Conservation (phyloP, 2,113 vertebrate genomes). For the Pseudonaja textilis region DNA sequence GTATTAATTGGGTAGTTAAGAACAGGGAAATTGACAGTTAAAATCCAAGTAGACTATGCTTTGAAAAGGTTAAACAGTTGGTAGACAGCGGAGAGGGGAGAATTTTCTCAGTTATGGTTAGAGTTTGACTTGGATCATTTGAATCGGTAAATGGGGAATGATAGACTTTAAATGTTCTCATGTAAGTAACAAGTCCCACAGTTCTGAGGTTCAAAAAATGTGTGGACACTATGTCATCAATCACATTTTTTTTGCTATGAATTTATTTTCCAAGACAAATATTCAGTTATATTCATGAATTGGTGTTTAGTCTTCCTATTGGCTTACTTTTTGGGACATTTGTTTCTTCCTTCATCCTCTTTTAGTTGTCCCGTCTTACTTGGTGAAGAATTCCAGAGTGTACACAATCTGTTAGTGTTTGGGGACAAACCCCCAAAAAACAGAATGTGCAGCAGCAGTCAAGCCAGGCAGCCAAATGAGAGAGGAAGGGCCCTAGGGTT, state of each 20-base stretch:
- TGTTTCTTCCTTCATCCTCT: neutral
- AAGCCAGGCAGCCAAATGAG: too few relatives aligned
- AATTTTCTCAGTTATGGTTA: neutral
- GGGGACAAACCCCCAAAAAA: too few relatives aligned
- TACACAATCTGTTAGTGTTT: too few relatives aligned
- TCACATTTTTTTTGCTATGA: neutral
- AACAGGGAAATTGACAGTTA: neutral
- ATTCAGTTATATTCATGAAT: neutral
- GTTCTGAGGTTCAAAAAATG: neutral
- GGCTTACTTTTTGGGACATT: neutral
- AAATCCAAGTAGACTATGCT: neutral
- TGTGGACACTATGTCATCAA: neutral
- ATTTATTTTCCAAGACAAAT: neutral
- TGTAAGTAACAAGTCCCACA: neutral
- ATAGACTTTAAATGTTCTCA: neutral
- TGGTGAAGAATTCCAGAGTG: neutral
- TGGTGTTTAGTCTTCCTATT: neutral
- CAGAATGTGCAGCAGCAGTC: too few relatives aligned
- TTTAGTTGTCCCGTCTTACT: neutral
- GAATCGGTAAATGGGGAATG: neutral
- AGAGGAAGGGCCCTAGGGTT: too few relatives aligned
- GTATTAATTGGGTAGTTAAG: neutral
- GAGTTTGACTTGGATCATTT: neutral
- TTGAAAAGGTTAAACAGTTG: neutral
- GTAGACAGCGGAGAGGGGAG: neutral